Evolutionary conservation across 1,140 invertebrate species (phyloP), one percentile per base, ranked within the genome.

Genomic region (Drosophila punjabiensis): DNA sequence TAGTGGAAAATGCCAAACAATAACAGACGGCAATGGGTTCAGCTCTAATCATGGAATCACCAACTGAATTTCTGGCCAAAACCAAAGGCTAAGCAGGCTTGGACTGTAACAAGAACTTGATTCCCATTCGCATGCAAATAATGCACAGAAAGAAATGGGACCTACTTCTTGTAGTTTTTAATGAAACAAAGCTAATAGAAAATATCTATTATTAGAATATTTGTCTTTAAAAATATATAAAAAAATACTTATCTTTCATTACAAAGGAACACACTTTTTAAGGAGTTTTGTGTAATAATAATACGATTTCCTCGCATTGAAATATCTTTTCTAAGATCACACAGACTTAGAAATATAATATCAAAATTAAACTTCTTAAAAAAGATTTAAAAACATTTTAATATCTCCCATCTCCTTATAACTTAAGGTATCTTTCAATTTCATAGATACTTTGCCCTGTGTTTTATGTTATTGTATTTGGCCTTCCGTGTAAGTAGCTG

Each of bases 1-100:
- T 67, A 76, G 63, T 83, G 62, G 55, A 71, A 75, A 79, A 75
- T 66, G 66, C 59, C 84, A 76, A 81, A 83, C 67, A 88, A 87
- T 87, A 88, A 81, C 64, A 80, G 70, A 71, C 53, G 77, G 59
- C 68, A 53, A 62, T 43, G 47, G 35, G 55, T 7, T 14, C 37
- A 18, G 45, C 69, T 84, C 69, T 84, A 88, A 88, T 89, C 84
- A 89, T 68, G 74, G 43, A 53, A 53, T 74, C 55, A 43, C 39
- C 67, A 73, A 69, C 70, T 61, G 73, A 76, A 81, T 79, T 70
- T 45, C 28, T 53, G 64, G 56, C 37, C 73, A 56, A 66, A 76
- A 69, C 47, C 39, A 47, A 37, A 18, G 5, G 14, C 45, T 47
- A 69, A 24, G 33, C 30, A 53, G 56, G 37, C 10, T n/a, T 3